Evolutionary conservation across 2,113 vertebrate species (phyloP).

Genomic region (Ceyx melanurus): DNA sequence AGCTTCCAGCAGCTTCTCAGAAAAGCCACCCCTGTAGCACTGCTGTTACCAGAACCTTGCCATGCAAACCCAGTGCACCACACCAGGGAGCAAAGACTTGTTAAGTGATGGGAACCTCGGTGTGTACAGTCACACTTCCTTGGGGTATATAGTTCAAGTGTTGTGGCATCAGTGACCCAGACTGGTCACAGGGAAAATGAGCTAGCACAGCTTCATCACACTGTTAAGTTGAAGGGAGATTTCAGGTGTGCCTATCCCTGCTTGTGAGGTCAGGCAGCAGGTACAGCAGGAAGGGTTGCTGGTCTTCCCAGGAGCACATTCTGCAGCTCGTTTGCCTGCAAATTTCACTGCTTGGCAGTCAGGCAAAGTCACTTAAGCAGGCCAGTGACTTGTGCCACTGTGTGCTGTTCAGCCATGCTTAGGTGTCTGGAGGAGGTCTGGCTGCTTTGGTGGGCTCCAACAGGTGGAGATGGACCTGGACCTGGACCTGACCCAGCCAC

Average conservation of each 20-base stretch:
- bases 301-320: neutral
- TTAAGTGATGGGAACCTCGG: no score
- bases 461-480: neutral
- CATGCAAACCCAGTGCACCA: neutral
- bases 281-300: accelerated
- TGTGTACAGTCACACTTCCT: accelerated
- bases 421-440: neutral
- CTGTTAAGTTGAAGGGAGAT: neutral
- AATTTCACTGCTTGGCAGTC: neutral
- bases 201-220: accelerated
- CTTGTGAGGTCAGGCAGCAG: accelerated
- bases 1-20: neutral
- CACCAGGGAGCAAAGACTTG: neutral
- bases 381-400: neutral
- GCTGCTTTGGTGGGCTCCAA: neutral
- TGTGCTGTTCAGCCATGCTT: accelerated
- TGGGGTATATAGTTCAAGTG: accelerated
- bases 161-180: neutral
- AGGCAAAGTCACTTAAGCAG: no score
- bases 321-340: neutral
- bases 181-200: neutral
- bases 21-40: no score
- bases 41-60: neutral
- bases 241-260: accelerated
- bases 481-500: no score